Conservation (phyloP, 2,797 vertebrate species). For the Pseudomugil gertrudae region DNA sequence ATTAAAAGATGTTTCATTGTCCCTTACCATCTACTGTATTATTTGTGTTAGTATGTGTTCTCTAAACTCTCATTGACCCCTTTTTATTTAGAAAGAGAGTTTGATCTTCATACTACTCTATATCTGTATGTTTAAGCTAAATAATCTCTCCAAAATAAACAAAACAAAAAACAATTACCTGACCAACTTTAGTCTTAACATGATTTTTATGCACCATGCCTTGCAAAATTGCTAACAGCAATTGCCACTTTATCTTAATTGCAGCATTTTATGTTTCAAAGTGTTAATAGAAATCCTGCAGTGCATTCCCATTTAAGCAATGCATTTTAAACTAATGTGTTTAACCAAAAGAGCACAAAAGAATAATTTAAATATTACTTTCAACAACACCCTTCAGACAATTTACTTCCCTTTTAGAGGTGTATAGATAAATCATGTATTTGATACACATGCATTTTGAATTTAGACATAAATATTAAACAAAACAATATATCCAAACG, state of each 20-base stretch:
- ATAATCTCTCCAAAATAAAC: constrained; percentile 2
- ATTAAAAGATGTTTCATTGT: not conserved
- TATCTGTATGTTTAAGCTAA: no score
- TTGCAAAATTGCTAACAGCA: constrained; percentile 39
- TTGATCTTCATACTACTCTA: no score
- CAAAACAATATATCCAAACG: no score
- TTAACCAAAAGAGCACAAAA: not conserved
- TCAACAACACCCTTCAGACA: not conserved
- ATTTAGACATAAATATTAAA: not conserved
- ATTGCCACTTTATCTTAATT: constrained; percentile 55
- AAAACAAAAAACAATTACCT: constrained; percentile 7
- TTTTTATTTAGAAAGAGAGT: constrained; percentile 23
- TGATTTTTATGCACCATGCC: constrained; percentile 51
- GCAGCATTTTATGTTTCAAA: constrained; percentile 48
- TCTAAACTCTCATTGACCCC: constrained; percentile 6
- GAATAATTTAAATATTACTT: not conserved
- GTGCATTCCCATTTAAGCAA: constrained; percentile 44
- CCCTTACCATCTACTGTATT: not conserved
- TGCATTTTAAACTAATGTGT: not conserved
- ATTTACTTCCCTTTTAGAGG: constrained; percentile 1
- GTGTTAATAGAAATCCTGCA: constrained; percentile 40
- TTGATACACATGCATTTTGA: not conserved
- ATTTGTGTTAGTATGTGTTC: constrained; percentile 7
- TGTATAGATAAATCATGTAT: not conserved
- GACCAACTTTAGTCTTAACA: constrained; percentile 47